Base-by-base conservation (phyloP, 2,888 invertebrate species). In the Ellobium chinense region DNA sequence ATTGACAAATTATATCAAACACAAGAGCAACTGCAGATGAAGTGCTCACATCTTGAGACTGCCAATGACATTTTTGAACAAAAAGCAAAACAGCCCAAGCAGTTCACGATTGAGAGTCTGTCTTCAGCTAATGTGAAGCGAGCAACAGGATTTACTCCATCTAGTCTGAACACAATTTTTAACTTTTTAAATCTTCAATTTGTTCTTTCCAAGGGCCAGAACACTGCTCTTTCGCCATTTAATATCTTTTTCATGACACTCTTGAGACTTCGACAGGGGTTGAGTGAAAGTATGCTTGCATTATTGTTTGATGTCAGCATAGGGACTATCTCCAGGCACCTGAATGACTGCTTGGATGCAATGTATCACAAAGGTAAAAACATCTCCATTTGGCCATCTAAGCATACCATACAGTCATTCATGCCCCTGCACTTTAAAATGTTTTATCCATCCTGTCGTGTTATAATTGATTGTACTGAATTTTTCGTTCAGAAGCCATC, bases 201-300 rank as follows among this genome's bases (percentile, higher is more conserved):
- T 14, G 60, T 60, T n/a, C 60, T 60, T 5, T 60, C 60, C n/a
- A 60, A 60, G 7, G 27, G 14, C 21, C 21, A 60, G 27, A 60
- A 60, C n/a, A n/a, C 60, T 60, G 60, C 60, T 14, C n/a, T 60
- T n/a, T 24, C 60, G 5, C 60, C 60, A 24, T n/a, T 60, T 9
- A 60, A 60, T 60, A n/a, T 60, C n/a, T 60, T 60, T 7, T 60
- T 60, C n/a, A 60, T 60, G 60, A 60, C 60, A 60, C 60, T 60
- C n/a, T 14, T 14, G n/a, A 60, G 60, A 27, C 60, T 60, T 21
- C 21, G 60, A 60, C 60, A 60, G n/a, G 60, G 60, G 7, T 60
- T 60, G 60, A 60, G 60, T 60, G 60, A 60, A 60, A 60, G 60
- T 60, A 60, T 60, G 60, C 60, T 60, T 60, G 27, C 60, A 14